A percentile compares a stretch with the other conserved stretches of the same genome.
Conservation (phyloP, 2,113 vertebrate species). For the Colistium nudipinnis region DNA sequence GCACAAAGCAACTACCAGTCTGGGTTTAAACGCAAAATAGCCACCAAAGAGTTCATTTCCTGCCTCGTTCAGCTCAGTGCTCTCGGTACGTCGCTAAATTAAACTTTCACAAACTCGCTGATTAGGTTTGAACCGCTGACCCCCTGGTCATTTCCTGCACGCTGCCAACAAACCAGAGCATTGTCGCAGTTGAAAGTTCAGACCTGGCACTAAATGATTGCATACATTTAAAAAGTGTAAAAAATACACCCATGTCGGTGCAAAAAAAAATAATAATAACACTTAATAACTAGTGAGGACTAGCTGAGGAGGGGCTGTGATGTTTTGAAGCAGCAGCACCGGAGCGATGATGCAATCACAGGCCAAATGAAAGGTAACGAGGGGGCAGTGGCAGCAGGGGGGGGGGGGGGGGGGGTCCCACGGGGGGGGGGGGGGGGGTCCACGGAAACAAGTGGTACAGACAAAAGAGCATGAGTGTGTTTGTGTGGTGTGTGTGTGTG, state of each 20-base stretch:
- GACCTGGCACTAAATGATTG: no score
- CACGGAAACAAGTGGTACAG: conserved; percentile 35
- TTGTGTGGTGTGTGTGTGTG: conserved; percentile 29
- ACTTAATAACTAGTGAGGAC: not conserved
- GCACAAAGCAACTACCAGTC: not conserved
- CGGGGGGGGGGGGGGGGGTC: conserved; percentile 31
- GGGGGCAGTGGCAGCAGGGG: conserved; percentile 26
- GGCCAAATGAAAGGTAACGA: conserved; percentile 28
- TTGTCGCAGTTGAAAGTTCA: not conserved
- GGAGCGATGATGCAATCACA: conserved; percentile 44
- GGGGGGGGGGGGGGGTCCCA: conserved; percentile 37
- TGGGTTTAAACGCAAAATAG: conserved; percentile 16
- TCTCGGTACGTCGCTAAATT: conserved; percentile 22
- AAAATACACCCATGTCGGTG: not conserved
- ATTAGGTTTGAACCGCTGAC: conserved; percentile 23
- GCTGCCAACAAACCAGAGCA: not conserved
- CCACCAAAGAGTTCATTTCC: conserved; percentile 37
- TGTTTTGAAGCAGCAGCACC: conserved; percentile 8
- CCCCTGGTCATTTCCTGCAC: not conserved
- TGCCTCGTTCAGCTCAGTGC: conserved; percentile 7
- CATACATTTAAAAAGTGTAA: not conserved
- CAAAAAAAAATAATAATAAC: conserved; percentile 2
- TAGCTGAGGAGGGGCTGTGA: not conserved
- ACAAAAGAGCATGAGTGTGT: conserved; percentile 61
- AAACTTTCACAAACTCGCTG: conserved; percentile 36